phyloP scores from a whole-genome alignment of 1,140 invertebrate genomes.

The Drosophila grimshawi region DNA sequence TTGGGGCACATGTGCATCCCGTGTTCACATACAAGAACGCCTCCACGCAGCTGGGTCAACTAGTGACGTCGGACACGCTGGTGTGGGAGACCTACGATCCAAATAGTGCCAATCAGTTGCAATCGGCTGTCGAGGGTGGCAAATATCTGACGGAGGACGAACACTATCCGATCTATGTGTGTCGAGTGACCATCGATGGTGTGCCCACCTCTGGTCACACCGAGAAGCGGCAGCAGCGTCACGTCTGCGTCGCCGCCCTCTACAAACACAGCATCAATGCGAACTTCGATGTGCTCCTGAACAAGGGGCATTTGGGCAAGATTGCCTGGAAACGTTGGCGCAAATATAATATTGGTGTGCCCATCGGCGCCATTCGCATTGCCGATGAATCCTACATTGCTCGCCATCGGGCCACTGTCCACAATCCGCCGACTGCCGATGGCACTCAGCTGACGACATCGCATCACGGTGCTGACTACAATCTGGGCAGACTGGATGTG shows the following conservation, averaged over 20 bases:
- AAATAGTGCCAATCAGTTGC: slow-evolving; percentile 84
- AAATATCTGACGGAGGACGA: slow-evolving; percentile 84
- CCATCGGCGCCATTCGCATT: slow-evolving; percentile 88
- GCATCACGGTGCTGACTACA: slow-evolving; percentile 83
- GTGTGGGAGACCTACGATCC: slow-evolving; percentile 85
- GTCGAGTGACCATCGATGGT: slow-evolving; percentile 89
- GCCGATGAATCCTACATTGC: slow-evolving; percentile 85
- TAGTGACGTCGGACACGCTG: slow-evolving; percentile 87
- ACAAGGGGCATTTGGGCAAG: slow-evolving; percentile 90
- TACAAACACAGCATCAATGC: slow-evolving; percentile 87
- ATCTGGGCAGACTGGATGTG: slow-evolving; percentile 88
- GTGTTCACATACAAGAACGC: slow-evolving; percentile 73
- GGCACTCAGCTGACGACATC: slow-evolving; percentile 24
- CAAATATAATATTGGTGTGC: slow-evolving; percentile 87
- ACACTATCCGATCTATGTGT: slow-evolving; percentile 89
- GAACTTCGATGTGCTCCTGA: slow-evolving; percentile 90
- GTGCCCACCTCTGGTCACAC: slow-evolving; percentile 89
- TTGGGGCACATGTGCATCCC: slow-evolving; percentile 52
- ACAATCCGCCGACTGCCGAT: slow-evolving; percentile 45
- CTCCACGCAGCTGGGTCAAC: slow-evolving; percentile 76
- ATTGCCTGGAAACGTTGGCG: slow-evolving; percentile 90
- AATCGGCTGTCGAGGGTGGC: slow-evolving; percentile 86
- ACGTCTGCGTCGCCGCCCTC: slow-evolving; percentile 88
- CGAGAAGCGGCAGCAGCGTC: slow-evolving; percentile 86
- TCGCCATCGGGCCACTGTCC: slow-evolving; percentile 75